Percentiles rank a stretch among this genome's conserved stretches.
These are phyloP conservation scores for Ascaphus truei DNA, from an alignment of 2,113 vertebrate species.

Conservation along the genomic window DNA sequence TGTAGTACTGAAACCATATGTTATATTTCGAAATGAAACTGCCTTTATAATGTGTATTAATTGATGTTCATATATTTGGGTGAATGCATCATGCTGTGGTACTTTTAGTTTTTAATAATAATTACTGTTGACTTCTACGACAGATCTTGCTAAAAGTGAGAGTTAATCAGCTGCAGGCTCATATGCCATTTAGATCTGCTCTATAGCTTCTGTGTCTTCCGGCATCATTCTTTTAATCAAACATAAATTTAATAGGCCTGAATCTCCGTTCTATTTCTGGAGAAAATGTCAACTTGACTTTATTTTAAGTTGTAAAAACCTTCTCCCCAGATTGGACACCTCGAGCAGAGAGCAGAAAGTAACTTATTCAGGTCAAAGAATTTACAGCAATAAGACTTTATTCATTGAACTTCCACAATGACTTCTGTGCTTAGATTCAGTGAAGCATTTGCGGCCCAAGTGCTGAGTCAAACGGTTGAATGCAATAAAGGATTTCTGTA, in stretches of 20 bases:
- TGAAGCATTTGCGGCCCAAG: constrained; percentile 26
- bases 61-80: constrained; percentile 24
- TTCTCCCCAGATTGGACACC: constrained; percentile 13
- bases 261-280: constrained; percentile 25
- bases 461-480: constrained; percentile 18
- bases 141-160: constrained; percentile 23
- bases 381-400: constrained; percentile 29
- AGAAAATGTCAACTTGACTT: constrained; percentile 30
- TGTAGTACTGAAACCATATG: too few relatives aligned
- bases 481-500: constrained; percentile 12
- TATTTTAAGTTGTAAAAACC: constrained; percentile 24
- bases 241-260: constrained; percentile 28
- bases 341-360: constrained; percentile 18
- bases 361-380: constrained; percentile 31
- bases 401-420: constrained; percentile 30
- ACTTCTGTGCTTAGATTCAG: constrained; percentile 21
- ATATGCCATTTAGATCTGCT: constrained; percentile 28
- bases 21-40: constrained; percentile 7
- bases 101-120: constrained; percentile 30
- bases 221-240: constrained; percentile 30
- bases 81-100: constrained; percentile 17
- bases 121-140: constrained; percentile 29
- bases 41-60: constrained; percentile 7
- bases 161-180: constrained; percentile 25
- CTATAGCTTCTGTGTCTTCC: constrained; percentile 18